Evolutionary conservation across 2,113 vertebrate species (phyloP).

Genomic region (Apteryx owenii): DNA sequence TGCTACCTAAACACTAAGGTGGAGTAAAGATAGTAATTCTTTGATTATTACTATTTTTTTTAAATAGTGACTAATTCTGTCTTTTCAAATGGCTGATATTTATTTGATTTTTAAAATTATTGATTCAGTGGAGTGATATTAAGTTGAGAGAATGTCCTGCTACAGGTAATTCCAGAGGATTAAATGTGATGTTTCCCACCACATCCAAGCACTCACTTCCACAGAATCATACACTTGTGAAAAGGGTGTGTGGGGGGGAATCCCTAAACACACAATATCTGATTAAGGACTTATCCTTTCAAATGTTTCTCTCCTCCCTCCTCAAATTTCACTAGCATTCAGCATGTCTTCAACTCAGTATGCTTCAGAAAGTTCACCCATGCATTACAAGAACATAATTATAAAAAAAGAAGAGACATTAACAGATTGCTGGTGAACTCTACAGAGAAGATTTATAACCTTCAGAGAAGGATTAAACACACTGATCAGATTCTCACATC

Average conservation of each 20-base stretch:
- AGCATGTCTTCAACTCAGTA: neutral
- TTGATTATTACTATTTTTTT: neutral
- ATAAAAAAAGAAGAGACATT: neutral
- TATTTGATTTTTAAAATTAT: neutral
- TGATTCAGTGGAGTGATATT: neutral
- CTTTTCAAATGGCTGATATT: neutral
- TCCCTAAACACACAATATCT: neutral
- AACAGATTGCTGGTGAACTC: neutral
- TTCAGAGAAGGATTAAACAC: neutral
- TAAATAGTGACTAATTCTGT: neutral
- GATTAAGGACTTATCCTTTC: neutral
- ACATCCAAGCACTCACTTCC: neutral
- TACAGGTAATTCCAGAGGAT: neutral
- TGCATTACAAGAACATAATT: neutral
- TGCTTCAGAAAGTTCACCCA: neutral
- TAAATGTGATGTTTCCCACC: neutral
- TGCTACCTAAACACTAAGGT: neutral
- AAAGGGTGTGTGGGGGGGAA: neutral
- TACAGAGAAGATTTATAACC: neutral
- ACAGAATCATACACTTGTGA: neutral
- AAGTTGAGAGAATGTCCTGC: neutral
- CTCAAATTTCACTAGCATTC: neutral
- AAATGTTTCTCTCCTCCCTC: neutral
- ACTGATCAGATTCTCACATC: neutral
- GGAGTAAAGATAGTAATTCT: neutral